Percentiles rank a stretch among this genome's conserved stretches.
Conservation (phyloP, 2,888 invertebrate species). For the Venustoraphidia nigricollis region DNA sequence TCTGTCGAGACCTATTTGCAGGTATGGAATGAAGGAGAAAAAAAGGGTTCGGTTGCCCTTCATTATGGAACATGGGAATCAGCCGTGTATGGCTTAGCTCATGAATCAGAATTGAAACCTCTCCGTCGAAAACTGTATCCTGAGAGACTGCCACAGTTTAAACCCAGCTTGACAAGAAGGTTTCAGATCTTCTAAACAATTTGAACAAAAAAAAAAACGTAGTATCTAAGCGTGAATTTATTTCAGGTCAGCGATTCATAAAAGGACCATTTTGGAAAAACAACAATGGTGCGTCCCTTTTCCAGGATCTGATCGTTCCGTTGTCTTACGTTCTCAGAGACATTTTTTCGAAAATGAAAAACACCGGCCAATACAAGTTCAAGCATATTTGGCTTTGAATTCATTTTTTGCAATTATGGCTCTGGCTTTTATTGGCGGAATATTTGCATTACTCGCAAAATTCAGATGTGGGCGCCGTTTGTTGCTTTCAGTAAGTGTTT, state of each 20-base stretch:
- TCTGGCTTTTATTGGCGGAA: slow-evolving; percentile 35
- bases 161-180: slow-evolving; percentile 43
- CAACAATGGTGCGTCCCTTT: slow-evolving; percentile 57
- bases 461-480: slow-evolving; percentile 46
- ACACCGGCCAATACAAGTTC: slow-evolving; percentile 62
- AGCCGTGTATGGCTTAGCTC: slow-evolving; percentile 58
- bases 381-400: slow-evolving; percentile 42
- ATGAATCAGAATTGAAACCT: slow-evolving; percentile 41
- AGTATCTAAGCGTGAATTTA: slow-evolving; percentile 11
- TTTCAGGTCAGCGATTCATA: slow-evolving; percentile 36
- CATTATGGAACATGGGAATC: slow-evolving; percentile 89
- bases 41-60: slow-evolving; percentile 32
- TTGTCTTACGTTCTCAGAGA: slow-evolving; percentile 69
- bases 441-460: slow-evolving; percentile 46
- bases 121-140: slow-evolving; percentile 55
- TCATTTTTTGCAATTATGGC: slow-evolving; percentile 34
- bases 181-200: not conserved
- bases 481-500: slow-evolving; percentile 38
- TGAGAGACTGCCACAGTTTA: slow-evolving; percentile 40
- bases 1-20: slow-evolving; percentile 58
- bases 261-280: slow-evolving; percentile 17
- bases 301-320: slow-evolving; percentile 67
- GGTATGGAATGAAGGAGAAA: slow-evolving; percentile 20
- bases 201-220: not conserved
- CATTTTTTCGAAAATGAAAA: slow-evolving; percentile 49